These are phyloP conservation scores for Ursus arctos DNA, from an alignment of 2,113 vertebrate species.

Conservation along the genomic window DNA sequence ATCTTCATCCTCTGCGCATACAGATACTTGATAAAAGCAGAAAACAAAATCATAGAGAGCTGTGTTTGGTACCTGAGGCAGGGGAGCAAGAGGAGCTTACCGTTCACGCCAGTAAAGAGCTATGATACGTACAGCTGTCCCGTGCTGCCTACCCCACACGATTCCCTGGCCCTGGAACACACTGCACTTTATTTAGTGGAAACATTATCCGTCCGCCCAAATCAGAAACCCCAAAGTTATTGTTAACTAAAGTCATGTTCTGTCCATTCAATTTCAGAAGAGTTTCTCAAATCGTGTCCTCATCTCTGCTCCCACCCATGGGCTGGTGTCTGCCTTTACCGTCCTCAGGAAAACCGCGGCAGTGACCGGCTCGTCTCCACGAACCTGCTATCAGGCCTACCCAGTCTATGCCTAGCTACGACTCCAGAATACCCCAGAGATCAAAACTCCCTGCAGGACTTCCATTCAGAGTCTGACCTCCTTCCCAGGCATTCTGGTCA, in stretches of 20 bases:
- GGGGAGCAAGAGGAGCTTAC: no score
- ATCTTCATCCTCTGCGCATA: no score
- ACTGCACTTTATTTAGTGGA: accelerated
- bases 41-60: background rate
- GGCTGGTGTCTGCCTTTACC: background rate
- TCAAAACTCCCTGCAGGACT: background rate
- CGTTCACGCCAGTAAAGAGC: background rate
- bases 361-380: accelerated
- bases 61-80: accelerated
- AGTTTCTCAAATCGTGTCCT: no score
- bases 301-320: accelerated
- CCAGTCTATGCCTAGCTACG: accelerated
- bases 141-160: accelerated
- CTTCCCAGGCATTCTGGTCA: background rate
- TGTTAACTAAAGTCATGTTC: accelerated
- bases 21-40: accelerated
- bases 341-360: background rate
- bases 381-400: accelerated
- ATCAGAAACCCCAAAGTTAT: background rate
- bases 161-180: no score
- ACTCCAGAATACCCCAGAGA: background rate
- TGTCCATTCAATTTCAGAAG: background rate
- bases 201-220: background rate
- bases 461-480: no score
- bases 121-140: background rate